Base-by-base conservation (phyloP, 2,797 vertebrate genomes). In the Notamacropus eugenii region DNA sequence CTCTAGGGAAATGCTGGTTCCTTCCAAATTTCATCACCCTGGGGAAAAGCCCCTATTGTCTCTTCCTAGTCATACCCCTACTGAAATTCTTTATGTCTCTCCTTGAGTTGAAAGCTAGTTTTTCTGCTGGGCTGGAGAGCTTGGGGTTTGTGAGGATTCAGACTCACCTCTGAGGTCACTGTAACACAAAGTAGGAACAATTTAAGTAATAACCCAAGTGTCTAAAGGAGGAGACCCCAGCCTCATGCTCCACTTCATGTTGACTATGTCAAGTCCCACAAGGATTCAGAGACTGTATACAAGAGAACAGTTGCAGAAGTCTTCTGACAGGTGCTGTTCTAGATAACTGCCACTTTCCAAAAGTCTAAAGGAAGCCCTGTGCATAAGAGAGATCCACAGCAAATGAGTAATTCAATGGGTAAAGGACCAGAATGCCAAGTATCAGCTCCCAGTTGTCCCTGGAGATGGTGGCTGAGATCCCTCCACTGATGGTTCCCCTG, bases 11-110 rank as follows among this genome's bases (percentile, higher is more conserved):
- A 82, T 24, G 1, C 22, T 46, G 40, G n/a, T 82, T 46, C 74
- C n/a, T 82, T 82, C 74, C 74, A 82, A 82, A 82, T 46, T 82
- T 46, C 40, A 74, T 74, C 6, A 46, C 19, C 22, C 22, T 82
- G n/a, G 19, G n/a, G 67, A 74, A n/a, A 74, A 74, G 19, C 2
- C 74, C 40, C 22, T 24, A 46, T 16, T 82, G 74, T 46, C n/a
- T 3, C 74, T 82, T 31, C 74, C n/a, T 46, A 11, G 40, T 46
- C 22, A 27, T 27, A 82, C 22, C 22, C 46, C 74, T 46, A 22
- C 67, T 46, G 74, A 82, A 46, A 82, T 82, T 46, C 87, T 92
- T 67, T 90, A 91, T 52, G 28, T 54, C 91, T 95, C 56, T 55
- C 28, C 56, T 82, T 24, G 16, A 95, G 22, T 56, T 29, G 52